Base-by-base conservation (phyloP, 2,113 vertebrate species). In the Lamprotornis superbus region DNA sequence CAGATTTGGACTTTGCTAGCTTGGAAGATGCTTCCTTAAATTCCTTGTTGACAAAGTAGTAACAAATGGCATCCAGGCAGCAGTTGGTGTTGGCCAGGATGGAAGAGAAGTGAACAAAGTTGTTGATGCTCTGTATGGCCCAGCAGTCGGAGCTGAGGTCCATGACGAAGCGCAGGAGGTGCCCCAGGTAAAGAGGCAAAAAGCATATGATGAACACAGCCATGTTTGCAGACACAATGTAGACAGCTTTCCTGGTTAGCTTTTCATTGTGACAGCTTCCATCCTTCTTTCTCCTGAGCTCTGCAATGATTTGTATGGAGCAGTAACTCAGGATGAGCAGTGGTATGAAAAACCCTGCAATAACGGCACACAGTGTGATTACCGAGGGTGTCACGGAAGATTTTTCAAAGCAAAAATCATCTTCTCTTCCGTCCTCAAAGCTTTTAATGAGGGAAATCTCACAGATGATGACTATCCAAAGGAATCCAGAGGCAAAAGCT, bases 41-140 rank as follows among this genome's bases (percentile, higher is more conserved):
- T 64, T 97, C 97, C 53, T 87, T 87, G 71, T 81, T 97, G 49
- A 97, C 96, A 27, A 98, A 97, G 50, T 97, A 98, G 94, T 97
- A 98, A 31, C 92, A 96, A 61, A 98, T 57, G 44, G 97, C 94
- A 50, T 98, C 98, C 63, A 98, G 83, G 74, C 95, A 97, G 60
- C 97, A 98, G 94, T 98, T 98, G 1, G 76, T 96, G 59, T 95
- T 98, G 55, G 97, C 92, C 0, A 98, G 55, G 64, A 91, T 74
- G 1, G 91, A 95, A 33, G 96, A 35, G 0, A 88, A 33, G 74
- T 97, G 94, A 5, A 97, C 81, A 1, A 96, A 97, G n/a, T 93
- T 70, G 13, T 94, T 89, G 4, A 91, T 30, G 3, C 24, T 50
- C 44, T 67, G 53, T 61, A 96, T 70, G 1, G 65, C 52, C 21